A percentile compares a stretch with the other conserved stretches of the same genome.
Conservation (phyloP, 2,888 invertebrate genomes). For the Cryptocheilus praepositus region DNA sequence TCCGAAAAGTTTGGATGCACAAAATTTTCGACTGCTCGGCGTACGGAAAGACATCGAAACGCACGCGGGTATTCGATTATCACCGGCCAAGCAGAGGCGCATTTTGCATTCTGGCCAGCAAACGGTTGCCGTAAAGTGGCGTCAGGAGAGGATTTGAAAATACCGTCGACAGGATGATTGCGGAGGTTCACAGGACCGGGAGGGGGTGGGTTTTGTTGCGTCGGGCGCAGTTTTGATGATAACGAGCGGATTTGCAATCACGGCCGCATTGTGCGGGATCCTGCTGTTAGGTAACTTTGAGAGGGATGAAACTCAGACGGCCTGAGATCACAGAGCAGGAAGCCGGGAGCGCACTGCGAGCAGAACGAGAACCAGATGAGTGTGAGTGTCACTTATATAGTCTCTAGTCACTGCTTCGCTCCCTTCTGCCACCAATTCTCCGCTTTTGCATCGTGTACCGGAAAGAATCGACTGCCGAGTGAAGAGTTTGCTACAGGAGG, state of each 20-base stretch:
- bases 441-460: not conserved
- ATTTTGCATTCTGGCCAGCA: too few relatives aligned
- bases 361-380: conserved; percentile 15
- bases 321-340: conserved; percentile 69
- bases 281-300: conserved; percentile 66
- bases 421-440: conserved; percentile 7
- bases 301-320: conserved; percentile 69
- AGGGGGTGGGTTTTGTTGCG: conserved; percentile 55
- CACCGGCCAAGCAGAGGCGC: too few relatives aligned
- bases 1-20: too few relatives aligned
- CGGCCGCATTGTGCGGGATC: conserved; percentile 69
- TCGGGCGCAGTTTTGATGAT: conserved; percentile 66
- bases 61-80: too few relatives aligned
- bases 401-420: conserved; percentile 16
- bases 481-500: too few relatives aligned
- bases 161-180: not conserved
- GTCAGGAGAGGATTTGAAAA: not conserved
- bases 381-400: conserved; percentile 15
- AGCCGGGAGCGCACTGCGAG: conserved; percentile 41
- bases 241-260: conserved; percentile 73
- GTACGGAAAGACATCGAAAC: too few relatives aligned
- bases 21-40: too few relatives aligned
- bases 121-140: not conserved
- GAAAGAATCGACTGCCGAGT: conserved; percentile 1
- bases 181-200: conserved; percentile 17